Conservation (phyloP, 2,113 vertebrate species). For the Rousettus leschenaultii region DNA sequence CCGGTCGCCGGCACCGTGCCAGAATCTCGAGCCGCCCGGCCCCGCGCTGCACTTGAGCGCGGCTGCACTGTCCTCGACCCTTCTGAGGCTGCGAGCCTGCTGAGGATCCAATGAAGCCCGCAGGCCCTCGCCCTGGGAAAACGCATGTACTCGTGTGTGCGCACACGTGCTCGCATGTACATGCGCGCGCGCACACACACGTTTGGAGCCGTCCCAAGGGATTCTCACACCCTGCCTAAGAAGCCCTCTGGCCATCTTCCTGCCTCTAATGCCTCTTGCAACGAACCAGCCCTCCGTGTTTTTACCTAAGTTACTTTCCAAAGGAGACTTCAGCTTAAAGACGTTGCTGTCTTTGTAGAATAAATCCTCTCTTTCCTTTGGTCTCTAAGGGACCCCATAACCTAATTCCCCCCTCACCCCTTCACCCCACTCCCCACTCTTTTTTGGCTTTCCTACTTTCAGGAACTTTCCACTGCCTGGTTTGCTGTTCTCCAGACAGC, state of each 20-base stretch:
- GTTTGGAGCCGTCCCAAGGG: neutral
- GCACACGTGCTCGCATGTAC: too few relatives aligned
- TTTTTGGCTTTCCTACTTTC: neutral
- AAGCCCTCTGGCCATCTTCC: neutral
- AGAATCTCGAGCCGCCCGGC: too few relatives aligned
- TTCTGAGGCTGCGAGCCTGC: neutral
- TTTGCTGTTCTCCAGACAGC: neutral
- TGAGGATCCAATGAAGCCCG: neutral
- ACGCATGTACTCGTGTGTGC: accelerated
- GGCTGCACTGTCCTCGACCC: neutral
- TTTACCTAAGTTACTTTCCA: neutral
- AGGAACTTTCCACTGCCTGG: neutral
- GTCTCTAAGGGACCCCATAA: neutral
- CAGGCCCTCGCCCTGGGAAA: neutral
- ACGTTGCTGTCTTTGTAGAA: neutral
- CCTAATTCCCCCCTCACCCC: too few relatives aligned
- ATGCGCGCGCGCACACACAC: accelerated
- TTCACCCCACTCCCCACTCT: accelerated
- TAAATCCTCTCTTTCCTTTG: too few relatives aligned
- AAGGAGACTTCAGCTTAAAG: neutral
- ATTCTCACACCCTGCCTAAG: neutral
- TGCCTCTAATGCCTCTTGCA: neutral
- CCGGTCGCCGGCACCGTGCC: too few relatives aligned
- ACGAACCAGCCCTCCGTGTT: neutral
- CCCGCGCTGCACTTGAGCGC: neutral